Evolutionary conservation across 2,797 vertebrate genomes (phyloP), one percentile per base, ranked within the genome.

Genomic region (Lagocephalus sceleratus): DNA sequence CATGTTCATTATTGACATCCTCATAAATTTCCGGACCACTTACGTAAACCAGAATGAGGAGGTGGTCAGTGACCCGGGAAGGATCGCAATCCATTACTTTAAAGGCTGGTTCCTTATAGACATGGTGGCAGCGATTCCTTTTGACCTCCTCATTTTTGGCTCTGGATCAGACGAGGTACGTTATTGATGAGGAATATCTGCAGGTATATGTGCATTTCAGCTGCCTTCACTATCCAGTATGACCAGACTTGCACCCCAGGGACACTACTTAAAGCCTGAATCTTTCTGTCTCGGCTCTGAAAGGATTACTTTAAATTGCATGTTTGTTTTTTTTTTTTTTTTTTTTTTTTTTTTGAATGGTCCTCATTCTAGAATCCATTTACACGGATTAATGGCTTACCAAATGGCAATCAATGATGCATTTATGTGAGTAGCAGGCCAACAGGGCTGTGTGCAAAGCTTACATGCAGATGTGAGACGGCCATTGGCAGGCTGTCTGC

Each of bases 51-150:
- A 87, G 66, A 99, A 99, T 52, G 97, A 99, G 91, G 97, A 99
- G 86, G 97, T 99, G 87, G 97, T 99, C 83, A 99, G 96, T 86
- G 93, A 98, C 63, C 97, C 97, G 2, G 94, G 93, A 59, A 98
- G 93, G 89, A 98, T 99, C 83, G 97, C 96, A 51, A 94, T 99
- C 85, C 97, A 99, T 88, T 99, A 99, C 86, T 99, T 99, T 90
- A 99, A 98, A 91, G 97, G 97, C 91, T 99, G 97, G 97, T 99
- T 99, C 91, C 95, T 99, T 83, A 99, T 99, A 85, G 97, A 99
- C 91, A 99, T 99, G 95, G 97, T 99, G 68, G 97, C 97, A 21
- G 97, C 97, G 50, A 98, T 99, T 84, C 97, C 97, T 56, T 99
- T 99, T 79, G 97, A 99, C 91, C 93, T 99, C 78, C 94, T 99